A percentile compares a stretch with the other conserved stretches of the same genome.
Evolutionary conservation across 37 sponge, comb jelly and placozoan genomes (phyloP).

Genomic region (Sycon ciliatum): DNA sequence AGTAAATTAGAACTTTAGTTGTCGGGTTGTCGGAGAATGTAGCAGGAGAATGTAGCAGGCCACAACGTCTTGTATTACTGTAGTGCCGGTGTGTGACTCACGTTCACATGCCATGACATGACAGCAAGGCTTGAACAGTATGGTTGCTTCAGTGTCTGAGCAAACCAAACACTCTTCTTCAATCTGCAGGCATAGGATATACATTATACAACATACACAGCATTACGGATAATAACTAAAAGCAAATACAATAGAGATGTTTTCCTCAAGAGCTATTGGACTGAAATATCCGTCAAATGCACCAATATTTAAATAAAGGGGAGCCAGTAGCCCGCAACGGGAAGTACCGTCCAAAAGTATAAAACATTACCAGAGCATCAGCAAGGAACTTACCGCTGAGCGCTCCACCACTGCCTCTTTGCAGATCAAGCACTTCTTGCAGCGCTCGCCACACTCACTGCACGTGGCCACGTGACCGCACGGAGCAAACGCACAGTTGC

Average conservation of each 20-base stretch:
- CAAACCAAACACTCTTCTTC: slow-evolving; percentile 91
- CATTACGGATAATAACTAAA: neutral
- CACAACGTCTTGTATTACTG: no score
- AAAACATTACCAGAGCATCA: slow-evolving; percentile 5
- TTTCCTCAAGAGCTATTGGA: neutral
- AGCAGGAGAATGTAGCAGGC: no score
- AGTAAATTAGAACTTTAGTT: no score
- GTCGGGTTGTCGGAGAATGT: neutral
- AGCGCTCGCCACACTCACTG: slow-evolving; percentile 46
- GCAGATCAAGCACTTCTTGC: slow-evolving; percentile 74
- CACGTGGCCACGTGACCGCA: slow-evolving; percentile 83
- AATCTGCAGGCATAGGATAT: slow-evolving; percentile 44
- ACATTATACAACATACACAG: neutral
- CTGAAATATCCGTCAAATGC: no score
- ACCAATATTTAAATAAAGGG: neutral
- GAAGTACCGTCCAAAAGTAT: neutral
- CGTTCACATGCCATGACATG: slow-evolving; percentile 85
- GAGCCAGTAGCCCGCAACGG: neutral
- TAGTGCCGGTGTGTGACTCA: no score
- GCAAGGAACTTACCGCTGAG: slow-evolving; percentile 17
- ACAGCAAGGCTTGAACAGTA: slow-evolving; percentile 78
- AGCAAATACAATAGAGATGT: neutral
- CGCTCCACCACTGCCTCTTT: slow-evolving; percentile 32
- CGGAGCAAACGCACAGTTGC: slow-evolving; percentile 67
- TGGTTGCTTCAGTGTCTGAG: slow-evolving; percentile 48